Conservation (phyloP, 2,113 vertebrate species). For the Microcebus ravelobensis region DNA sequence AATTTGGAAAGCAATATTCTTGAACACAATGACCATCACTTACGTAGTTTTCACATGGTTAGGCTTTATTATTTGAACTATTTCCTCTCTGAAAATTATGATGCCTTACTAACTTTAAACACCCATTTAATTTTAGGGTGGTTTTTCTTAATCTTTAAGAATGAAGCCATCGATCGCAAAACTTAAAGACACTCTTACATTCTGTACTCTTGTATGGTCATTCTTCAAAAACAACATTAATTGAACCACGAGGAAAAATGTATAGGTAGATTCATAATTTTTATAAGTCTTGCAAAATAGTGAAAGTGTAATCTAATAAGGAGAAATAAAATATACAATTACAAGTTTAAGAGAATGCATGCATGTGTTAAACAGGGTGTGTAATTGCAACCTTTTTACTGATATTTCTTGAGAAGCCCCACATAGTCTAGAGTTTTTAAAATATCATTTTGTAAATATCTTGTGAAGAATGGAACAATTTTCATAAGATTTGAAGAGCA, state of each 20-base stretch:
- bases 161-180: background rate
- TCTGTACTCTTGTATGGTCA: background rate
- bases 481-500: background rate
- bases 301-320: background rate
- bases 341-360: conserved; percentile 53
- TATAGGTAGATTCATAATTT: background rate
- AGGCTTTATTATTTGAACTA: background rate
- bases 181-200: background rate
- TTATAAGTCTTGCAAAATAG: background rate
- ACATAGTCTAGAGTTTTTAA: background rate
- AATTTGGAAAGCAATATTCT: background rate
- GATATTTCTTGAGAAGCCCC: background rate
- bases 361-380: background rate
- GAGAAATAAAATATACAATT: background rate
- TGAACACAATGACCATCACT: background rate
- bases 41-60: background rate
- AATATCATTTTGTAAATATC: background rate
- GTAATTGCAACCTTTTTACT: background rate
- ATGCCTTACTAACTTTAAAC: conserved; percentile 29
- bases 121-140: background rate
- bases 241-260: background rate
- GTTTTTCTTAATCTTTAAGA: background rate
- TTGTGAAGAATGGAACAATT: background rate
- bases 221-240: background rate
- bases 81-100: background rate